Conservation (phyloP, 2,113 vertebrate genomes). For the Blennius ocellaris region DNA sequence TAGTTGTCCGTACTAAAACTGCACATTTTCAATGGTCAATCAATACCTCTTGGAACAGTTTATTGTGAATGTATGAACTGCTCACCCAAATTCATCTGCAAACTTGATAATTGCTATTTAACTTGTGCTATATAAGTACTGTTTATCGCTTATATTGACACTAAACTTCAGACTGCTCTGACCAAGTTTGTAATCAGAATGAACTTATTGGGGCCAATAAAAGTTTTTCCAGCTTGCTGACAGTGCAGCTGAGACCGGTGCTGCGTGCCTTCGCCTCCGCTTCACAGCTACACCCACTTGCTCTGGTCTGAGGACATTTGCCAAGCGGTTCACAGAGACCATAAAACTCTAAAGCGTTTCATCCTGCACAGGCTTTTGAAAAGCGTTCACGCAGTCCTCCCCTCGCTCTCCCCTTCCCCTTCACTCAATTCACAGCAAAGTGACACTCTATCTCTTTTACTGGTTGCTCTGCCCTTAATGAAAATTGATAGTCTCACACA, state of each 20-base stretch:
- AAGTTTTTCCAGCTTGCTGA: constrained; percentile 20
- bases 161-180: background rate
- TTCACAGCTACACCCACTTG: constrained; percentile 39
- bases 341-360: constrained; percentile 68
- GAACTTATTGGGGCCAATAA: background rate
- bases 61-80: background rate
- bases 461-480: constrained; percentile 66
- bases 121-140: background rate
- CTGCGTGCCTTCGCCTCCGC: constrained; percentile 18
- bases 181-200: background rate
- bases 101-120: background rate
- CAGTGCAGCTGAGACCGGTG: constrained; percentile 17
- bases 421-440: constrained; percentile 65
- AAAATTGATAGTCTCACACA: constrained; percentile 62
- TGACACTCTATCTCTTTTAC: constrained; percentile 70
- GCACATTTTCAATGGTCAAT: too few species aligned
- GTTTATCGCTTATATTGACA: background rate
- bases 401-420: constrained; percentile 16
- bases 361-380: constrained; percentile 66
- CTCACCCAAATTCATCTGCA: background rate
- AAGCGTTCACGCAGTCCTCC: constrained; percentile 58
- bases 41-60: too few species aligned
- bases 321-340: constrained; percentile 64
- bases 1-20: too few species aligned
- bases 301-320: constrained; percentile 58